Base-by-base conservation (phyloP, 2,797 vertebrate species). In the Molossus molossus region DNA sequence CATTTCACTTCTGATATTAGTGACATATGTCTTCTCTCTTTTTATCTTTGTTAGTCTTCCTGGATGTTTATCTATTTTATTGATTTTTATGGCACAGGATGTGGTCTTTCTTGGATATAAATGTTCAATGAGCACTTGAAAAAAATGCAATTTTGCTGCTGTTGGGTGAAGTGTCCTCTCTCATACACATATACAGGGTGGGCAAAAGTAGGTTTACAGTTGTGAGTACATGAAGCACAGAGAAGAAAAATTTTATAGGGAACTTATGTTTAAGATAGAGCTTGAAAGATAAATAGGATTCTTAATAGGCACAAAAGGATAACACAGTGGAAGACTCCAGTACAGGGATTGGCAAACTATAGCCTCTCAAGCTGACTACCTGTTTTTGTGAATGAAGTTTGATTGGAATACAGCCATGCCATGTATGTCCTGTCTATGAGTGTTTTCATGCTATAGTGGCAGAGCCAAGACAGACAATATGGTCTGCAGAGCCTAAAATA, bases 311-410 rank as follows among this genome's bases (percentile, higher is more conserved):
- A 80, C 25, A 67, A 80, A 93, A 69, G 12, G 50, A 62, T 83
- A 73, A 72, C 5, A 9, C n/a, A 37, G 73, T 75, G 60, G 48
- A 77, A 96, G 48, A 72, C 40, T 53, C 15, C 81, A 75, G 23
- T 70, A 37, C 6, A 79, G 11, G 45, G 13, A 0, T 29, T 92
- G 23, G 29, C 17, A 77, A 83, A 64, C 60, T 48, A 3, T 21
- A 85, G 3, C 48, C 27, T 27, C 23, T 45, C 15, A 73, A 65
- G 29, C n/a, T 13, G 4, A n/a, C 58, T 10, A 37, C 65, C 65
- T 83, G 40, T 57, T 92, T 81, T 94, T 92, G 14, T 83, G 29
- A 90, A 75, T 88, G 76, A 83, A 65, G 23, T 80, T 77, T 87
- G 89, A 64, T 6, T 76, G 14, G 80, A 70, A 70, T 11, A 80